Conservation (phyloP, 2,888 invertebrate genomes). For the Xestia ashworthii region DNA sequence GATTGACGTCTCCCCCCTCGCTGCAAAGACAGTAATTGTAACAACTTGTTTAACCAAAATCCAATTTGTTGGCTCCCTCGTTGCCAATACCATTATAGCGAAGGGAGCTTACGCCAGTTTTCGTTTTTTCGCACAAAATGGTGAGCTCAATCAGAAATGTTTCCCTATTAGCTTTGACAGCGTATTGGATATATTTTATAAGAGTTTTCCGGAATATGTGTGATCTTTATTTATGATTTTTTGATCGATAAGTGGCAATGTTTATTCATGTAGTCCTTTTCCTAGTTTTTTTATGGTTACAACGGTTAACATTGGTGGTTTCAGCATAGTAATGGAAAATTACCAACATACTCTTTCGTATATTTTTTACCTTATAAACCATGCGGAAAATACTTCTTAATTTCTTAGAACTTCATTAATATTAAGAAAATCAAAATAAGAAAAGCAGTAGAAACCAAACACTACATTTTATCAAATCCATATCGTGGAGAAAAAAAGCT, state of each 20-base stretch:
- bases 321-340: too few species aligned
- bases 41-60: slow-evolving; percentile 85
- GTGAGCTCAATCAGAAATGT: slow-evolving; percentile 71
- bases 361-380: not conserved
- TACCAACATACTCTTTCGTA: not conserved
- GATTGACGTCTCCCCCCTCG: slow-evolving; percentile 37
- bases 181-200: slow-evolving; percentile 46
- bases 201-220: slow-evolving; percentile 17
- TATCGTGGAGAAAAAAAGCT: not conserved
- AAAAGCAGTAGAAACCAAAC: not conserved
- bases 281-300: not conserved
- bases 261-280: slow-evolving; percentile 10
- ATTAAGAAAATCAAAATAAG: not conserved
- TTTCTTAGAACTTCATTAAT: not conserved
- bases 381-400: not conserved
- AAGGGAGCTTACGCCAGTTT: slow-evolving; percentile 61
- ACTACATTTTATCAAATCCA: not conserved
- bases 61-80: slow-evolving; percentile 79
- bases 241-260: slow-evolving; percentile 14
- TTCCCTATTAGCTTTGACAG: slow-evolving; percentile 65
- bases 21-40: slow-evolving; percentile 70
- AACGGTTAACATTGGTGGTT: not conserved
- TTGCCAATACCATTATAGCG: slow-evolving; percentile 70
- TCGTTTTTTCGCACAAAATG: slow-evolving; percentile 62
- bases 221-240: slow-evolving; percentile 46